Evolutionary conservation across 2,797 vertebrate species (phyloP).

Genomic region (Mormyrops boulengeri): DNA sequence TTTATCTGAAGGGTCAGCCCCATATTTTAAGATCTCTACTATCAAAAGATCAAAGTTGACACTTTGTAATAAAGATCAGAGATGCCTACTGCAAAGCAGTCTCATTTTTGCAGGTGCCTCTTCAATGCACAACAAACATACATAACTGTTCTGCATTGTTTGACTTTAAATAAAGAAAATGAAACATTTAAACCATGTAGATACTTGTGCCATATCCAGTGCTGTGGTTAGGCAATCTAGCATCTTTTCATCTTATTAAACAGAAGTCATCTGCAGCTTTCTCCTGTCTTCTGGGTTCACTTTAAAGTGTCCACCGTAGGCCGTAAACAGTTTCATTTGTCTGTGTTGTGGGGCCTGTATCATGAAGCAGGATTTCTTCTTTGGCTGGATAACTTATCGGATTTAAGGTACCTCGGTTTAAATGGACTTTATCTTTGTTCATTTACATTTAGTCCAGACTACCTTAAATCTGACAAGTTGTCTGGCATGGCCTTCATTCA

Average conservation of each 20-base stretch:
- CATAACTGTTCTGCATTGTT: not conserved
- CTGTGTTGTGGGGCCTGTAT: not conserved
- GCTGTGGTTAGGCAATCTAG: not conserved
- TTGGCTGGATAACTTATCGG: not conserved
- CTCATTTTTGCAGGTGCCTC: not conserved
- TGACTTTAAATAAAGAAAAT: not conserved
- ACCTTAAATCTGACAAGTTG: not conserved
- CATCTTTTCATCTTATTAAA: not conserved
- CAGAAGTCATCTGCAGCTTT: not conserved
- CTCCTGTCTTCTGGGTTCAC: not conserved
- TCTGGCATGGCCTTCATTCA: not conserved
- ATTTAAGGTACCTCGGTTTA: not conserved
- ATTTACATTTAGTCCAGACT: not conserved
- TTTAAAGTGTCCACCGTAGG: not conserved
- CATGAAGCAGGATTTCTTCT: not conserved
- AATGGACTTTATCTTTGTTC: not conserved
- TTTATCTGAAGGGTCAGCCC: not conserved
- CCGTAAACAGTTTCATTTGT: not conserved
- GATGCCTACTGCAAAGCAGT: not conserved
- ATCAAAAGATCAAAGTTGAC: conserved; percentile 9
- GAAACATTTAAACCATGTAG: not conserved
- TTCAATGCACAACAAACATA: not conserved
- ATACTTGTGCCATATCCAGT: not conserved
- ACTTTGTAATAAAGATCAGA: not conserved
- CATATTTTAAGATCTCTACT: not conserved